These are phyloP conservation scores for Cyrtorhinus lividipennis DNA, from an alignment of 1,140 invertebrate species.

Conservation along the genomic window DNA sequence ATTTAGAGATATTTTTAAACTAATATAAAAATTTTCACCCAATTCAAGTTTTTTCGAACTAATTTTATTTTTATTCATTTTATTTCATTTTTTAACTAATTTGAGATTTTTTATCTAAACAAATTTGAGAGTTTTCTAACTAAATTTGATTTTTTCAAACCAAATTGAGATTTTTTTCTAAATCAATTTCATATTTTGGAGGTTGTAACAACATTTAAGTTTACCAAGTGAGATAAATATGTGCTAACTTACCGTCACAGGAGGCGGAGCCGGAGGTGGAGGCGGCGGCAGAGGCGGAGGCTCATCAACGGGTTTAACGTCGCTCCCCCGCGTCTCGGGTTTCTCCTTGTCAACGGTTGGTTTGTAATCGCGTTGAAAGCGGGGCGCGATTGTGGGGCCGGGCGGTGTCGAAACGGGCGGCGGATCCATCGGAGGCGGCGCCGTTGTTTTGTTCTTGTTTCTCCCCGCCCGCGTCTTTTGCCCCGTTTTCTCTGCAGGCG, in stretches of 20 bases:
- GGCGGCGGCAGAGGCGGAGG: background rate
- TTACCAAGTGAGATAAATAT: too few relatives aligned
- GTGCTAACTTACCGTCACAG: background rate
- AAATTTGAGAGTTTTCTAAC: too few relatives aligned
- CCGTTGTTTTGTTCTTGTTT: background rate
- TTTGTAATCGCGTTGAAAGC: slow-evolving; percentile 8
- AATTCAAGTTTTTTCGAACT: too few relatives aligned
- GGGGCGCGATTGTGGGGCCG: slow-evolving; percentile 10
- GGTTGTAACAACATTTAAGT: too few relatives aligned
- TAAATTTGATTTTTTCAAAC: too few relatives aligned
- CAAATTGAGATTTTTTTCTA: too few relatives aligned
- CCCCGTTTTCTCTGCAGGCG: background rate
- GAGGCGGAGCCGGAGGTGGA: background rate
- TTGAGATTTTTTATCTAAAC: too few relatives aligned
- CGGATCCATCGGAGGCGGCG: background rate
- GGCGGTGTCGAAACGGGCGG: background rate
- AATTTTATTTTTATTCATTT: too few relatives aligned
- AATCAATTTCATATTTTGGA: too few relatives aligned
- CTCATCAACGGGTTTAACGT: too few relatives aligned
- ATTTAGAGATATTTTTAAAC: background rate
- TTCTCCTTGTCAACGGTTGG: slow-evolving; percentile 10
- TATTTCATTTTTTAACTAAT: too few relatives aligned
- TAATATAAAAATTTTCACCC: background rate
- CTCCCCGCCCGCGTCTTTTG: background rate
- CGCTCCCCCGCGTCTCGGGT: too few relatives aligned